Base-by-base conservation (phyloP, 2,113 vertebrate genomes). In the Tricholaema leucomelas region DNA sequence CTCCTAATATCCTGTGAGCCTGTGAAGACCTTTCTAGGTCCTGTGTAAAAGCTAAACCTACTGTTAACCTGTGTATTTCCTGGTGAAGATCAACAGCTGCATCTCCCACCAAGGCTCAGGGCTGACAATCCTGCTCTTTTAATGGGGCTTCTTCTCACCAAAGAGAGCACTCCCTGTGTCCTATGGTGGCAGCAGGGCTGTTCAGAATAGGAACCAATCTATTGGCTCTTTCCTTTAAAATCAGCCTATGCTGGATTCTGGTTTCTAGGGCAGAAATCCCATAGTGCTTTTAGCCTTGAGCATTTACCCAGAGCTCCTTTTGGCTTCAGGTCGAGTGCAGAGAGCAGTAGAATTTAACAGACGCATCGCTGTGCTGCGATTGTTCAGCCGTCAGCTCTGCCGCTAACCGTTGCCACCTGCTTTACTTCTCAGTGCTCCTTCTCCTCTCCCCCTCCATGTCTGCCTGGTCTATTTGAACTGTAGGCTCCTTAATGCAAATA, bases 401-500 rank as follows among this genome's bases (percentile, higher is more conserved):
- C 48, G 80, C 70, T 78, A 58, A 59, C 69, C 15, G 1, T 56
- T 55, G 63, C 90, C 94, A 94, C 94, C 93, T 94, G 93, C 86
- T 94, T 95, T 90, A 92, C 88, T 78, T 95, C 90, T 93, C 93
- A 93, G 74, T 6, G 63, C 81, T 82, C 78, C n/a, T 64, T 67
- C 81, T 91, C 63, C 78, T 95, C 84, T 93, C 86, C 84, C 63
- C 69, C 83, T 88, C 85, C 20, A 6, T 16, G 38, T 90, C 86
- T 93, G 81, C 81, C 88, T 81, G 9, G 20, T 70, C 88, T 80
- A 0, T 85, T 96, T 79, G 78, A 93, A 44, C 78, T 66, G 71
- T 1, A 60, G 64, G 77, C 81, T 89, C 35, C 67, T 88, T 90
- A 88, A 93, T 81, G 92, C 36, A 84, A 95, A 91, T 72, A 66